phyloP scores from a whole-genome alignment of 2,113 vertebrate genomes.

The Oreotrochilus melanogaster region DNA sequence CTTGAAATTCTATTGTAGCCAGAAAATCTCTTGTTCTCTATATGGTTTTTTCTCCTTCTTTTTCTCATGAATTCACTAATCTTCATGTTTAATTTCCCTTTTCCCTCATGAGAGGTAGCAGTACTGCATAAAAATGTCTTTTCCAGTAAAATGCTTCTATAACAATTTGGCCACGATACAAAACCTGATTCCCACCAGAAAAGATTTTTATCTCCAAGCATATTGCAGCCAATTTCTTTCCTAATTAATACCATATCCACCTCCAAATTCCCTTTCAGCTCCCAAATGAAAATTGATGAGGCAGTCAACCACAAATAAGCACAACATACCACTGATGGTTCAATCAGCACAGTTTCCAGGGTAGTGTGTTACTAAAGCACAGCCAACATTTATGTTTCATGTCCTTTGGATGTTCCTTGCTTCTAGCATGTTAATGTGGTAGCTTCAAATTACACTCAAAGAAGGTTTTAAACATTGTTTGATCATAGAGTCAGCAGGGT shows the following conservation, averaged over 20 bases:
- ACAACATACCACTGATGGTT: slow-evolving; percentile 28
- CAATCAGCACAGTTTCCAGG: slow-evolving; percentile 17
- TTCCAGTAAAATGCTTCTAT: slow-evolving; percentile 71
- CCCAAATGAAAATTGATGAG: slow-evolving; percentile 74
- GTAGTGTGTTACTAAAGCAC: neutral
- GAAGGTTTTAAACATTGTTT: slow-evolving; percentile 2
- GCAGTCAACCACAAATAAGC: slow-evolving; percentile 60
- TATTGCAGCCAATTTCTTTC: slow-evolving; percentile 69
- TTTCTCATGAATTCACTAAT: slow-evolving; percentile 33
- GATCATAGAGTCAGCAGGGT: neutral
- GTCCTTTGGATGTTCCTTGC: slow-evolving; percentile 12
- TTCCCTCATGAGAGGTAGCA: slow-evolving; percentile 33
- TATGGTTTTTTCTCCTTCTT: neutral
- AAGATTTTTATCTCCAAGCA: slow-evolving; percentile 63
- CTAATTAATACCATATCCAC: slow-evolving; percentile 77
- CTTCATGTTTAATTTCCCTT: slow-evolving; percentile 63
- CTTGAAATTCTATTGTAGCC: neutral
- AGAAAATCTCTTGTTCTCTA: neutral
- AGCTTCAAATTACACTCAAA: neutral
- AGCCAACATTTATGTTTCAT: neutral
- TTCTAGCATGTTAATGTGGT: neutral
- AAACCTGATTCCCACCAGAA: slow-evolving; percentile 71
- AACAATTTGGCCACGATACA: slow-evolving; percentile 69
- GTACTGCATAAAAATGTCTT: slow-evolving; percentile 60
- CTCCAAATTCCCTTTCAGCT: slow-evolving; percentile 67